phyloP scores from a whole-genome alignment of 2,888 invertebrate species.

The Himalopsyche japonica region DNA sequence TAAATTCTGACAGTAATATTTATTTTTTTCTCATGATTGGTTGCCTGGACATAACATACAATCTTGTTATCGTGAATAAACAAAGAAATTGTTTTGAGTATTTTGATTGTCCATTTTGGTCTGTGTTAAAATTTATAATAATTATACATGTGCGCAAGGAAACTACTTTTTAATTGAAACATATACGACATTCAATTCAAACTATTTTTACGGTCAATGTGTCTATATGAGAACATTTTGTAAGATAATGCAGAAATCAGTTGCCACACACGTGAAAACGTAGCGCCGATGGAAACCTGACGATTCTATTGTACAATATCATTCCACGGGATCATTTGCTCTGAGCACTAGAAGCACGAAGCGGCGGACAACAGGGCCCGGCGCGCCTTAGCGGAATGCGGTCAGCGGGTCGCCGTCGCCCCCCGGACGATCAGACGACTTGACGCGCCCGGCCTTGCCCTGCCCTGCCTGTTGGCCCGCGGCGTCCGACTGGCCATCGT shows the following conservation, averaged over 20 bases:
- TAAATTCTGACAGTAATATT: too few relatives aligned
- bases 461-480: neutral
- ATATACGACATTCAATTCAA: too few relatives aligned
- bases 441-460: neutral
- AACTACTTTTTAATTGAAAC: too few relatives aligned
- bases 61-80: too few relatives aligned
- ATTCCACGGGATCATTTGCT: neutral
- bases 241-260: neutral
- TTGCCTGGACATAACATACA: too few relatives aligned
- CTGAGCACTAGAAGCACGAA: neutral
- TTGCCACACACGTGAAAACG: neutral
- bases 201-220: too few relatives aligned
- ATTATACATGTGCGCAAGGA: too few relatives aligned
- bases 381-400: conserved; percentile 23
- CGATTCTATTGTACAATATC: neutral
- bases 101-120: too few relatives aligned
- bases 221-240: too few relatives aligned
- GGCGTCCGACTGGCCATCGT: neutral
- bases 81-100: too few relatives aligned
- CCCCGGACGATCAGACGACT: neutral
- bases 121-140: too few relatives aligned
- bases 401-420: conserved; percentile 32
- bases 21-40: too few relatives aligned
- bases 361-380: neutral
- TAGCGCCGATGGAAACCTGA: neutral